These are phyloP conservation scores for Dreissena polymorpha DNA, from an alignment of 1,140 invertebrate species.

Conservation along the genomic window DNA sequence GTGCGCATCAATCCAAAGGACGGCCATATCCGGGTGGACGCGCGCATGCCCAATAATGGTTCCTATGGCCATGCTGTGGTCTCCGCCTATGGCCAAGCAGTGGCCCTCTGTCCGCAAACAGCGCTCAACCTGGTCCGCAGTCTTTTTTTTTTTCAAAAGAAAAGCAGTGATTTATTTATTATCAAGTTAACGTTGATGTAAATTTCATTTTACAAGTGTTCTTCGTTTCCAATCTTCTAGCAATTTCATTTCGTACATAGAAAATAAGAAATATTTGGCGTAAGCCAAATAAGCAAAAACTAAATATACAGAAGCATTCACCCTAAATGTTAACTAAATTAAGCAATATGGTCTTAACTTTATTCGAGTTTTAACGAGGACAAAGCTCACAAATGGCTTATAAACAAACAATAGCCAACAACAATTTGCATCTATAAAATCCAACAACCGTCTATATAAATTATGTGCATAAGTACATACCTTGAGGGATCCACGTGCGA, in stretches of 20 bases:
- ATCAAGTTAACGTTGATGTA: not conserved
- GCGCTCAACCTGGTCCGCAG: slow-evolving; percentile 63
- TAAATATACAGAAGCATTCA: too few relatives aligned
- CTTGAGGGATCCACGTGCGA: slow-evolving; percentile 60
- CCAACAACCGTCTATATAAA: not conserved
- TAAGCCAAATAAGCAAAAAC: too few relatives aligned
- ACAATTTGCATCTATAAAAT: too few relatives aligned
- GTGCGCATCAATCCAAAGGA: slow-evolving; percentile 97
- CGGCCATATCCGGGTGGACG: slow-evolving; percentile 86
- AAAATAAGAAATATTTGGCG: too few relatives aligned
- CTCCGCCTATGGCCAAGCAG: slow-evolving; percentile 83
- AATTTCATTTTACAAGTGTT: not conserved
- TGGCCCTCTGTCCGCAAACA: slow-evolving; percentile 59
- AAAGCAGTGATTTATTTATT: not conserved
- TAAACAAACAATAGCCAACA: too few relatives aligned
- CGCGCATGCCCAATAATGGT: slow-evolving; percentile 90
- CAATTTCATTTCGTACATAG: too few relatives aligned
- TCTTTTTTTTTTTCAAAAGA: slow-evolving; percentile 50
- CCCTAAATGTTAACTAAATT: too few relatives aligned
- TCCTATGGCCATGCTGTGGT: slow-evolving; percentile 91
- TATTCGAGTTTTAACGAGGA: too few relatives aligned
- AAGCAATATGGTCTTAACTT: too few relatives aligned
- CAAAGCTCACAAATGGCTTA: too few relatives aligned
- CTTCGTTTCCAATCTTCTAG: not conserved
- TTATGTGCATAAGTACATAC: slow-evolving; percentile 30